phyloP scores from a whole-genome alignment of 2,797 vertebrate genomes.

The Notoglanidium macrostoma region DNA sequence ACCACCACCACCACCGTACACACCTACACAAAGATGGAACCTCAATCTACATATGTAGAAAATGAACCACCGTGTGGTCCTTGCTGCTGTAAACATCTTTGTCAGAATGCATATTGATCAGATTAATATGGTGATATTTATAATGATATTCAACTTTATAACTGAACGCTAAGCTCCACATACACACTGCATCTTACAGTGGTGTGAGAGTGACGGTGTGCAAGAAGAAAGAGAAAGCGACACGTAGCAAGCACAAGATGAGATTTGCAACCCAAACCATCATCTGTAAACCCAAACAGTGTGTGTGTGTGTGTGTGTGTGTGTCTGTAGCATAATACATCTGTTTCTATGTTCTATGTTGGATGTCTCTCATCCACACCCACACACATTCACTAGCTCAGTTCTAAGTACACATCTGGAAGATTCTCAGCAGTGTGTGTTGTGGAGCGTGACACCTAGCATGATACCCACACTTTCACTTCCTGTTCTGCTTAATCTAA shows the following conservation, averaged over 20 bases:
- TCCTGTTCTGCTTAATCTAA: not conserved
- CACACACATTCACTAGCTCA: not conserved
- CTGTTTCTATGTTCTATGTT: not conserved
- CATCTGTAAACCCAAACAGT: not conserved
- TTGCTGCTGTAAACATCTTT: too few relatives aligned
- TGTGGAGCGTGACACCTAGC: too few relatives aligned
- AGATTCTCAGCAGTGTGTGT: not conserved
- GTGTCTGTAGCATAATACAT: not conserved
- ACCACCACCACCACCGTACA: not conserved
- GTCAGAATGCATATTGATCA: too few relatives aligned
- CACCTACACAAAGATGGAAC: not conserved
- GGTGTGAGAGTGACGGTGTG: not conserved
- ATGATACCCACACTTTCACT: not conserved
- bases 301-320: not conserved
- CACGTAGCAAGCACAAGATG: not conserved
- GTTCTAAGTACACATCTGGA: not conserved
- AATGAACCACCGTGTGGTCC: too few relatives aligned
- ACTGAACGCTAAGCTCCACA: not conserved
- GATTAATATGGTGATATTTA: too few relatives aligned
- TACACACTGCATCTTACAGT: not conserved
- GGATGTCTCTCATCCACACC: not conserved
- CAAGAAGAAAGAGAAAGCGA: not conserved
- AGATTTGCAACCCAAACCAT: not conserved
- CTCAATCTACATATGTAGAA: too few relatives aligned
- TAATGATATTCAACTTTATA: too few relatives aligned